phyloP scores from a whole-genome alignment of 2,797 vertebrate species.

The Propithecus perrieri region DNA sequence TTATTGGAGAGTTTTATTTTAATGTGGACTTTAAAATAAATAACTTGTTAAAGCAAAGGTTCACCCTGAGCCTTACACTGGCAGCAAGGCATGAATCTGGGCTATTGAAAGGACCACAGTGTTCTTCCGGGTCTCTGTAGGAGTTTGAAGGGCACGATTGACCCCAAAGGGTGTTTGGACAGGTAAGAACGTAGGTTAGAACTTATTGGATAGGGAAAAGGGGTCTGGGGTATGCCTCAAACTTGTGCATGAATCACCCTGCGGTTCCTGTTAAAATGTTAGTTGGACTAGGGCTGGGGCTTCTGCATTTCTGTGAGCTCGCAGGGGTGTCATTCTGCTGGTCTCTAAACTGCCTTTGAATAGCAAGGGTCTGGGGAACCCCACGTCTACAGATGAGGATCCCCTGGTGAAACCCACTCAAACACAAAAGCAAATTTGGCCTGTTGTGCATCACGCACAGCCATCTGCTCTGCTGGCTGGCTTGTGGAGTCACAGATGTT shows the following conservation, averaged over 20 bases:
- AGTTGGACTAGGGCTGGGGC: background rate
- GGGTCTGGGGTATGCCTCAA: background rate
- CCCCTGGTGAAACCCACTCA: background rate
- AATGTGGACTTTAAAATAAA: constrained; percentile 46
- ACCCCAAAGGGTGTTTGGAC: background rate
- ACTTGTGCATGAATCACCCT: background rate
- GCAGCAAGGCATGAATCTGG: background rate
- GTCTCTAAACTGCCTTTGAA: background rate
- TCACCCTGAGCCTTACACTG: background rate
- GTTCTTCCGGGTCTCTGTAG: background rate
- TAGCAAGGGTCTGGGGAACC: background rate
- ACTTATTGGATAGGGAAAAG: background rate
- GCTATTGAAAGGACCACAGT: background rate
- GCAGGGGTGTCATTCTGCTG: background rate
- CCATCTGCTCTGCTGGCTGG: constrained; percentile 17
- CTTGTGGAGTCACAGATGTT: background rate
- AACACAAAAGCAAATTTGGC: background rate
- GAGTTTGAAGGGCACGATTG: background rate
- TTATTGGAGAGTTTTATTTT: constrained; percentile 48
- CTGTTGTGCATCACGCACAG: background rate
- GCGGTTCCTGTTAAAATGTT: background rate
- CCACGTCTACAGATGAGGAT: background rate
- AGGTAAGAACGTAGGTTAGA: background rate
- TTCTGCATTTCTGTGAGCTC: background rate
- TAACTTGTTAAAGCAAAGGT: background rate